Percentiles rank a stretch among this genome's conserved stretches.
Conservation (phyloP, 2,888 invertebrate species). For the Rotaria sp. region DNA sequence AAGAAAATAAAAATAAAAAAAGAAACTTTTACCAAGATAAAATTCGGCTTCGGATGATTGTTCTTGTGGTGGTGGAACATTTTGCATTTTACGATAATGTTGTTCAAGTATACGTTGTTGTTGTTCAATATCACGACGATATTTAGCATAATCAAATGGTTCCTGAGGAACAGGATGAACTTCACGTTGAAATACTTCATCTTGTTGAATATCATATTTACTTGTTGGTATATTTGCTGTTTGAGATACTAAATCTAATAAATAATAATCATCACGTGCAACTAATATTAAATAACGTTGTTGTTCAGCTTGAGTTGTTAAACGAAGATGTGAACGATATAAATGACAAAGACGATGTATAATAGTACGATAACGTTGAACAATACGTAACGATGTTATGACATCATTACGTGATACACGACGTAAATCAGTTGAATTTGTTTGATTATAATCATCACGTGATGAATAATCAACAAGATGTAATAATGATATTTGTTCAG, state of each 20-base stretch:
- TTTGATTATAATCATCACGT: slow-evolving; percentile 4
- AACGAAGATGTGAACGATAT: not conserved
- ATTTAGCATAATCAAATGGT: not conserved
- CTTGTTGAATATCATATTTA: not conserved
- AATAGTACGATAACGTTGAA: slow-evolving; percentile 1
- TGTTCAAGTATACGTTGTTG: slow-evolving; percentile 3
- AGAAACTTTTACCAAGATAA: not conserved
- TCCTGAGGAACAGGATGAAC: not conserved
- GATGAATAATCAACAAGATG: slow-evolving; percentile 8
- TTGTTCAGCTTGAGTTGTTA: not conserved
- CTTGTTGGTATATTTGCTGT: not conserved
- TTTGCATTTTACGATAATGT: not conserved
- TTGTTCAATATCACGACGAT: not conserved
- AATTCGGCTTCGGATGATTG: not conserved
- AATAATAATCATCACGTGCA: not conserved
- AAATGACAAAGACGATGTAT: not conserved
- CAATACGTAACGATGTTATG: not conserved
- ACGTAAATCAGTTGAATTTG: not conserved
- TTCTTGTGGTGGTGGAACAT: not conserved
- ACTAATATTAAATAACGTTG: slow-evolving; percentile 3
- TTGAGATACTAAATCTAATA: not conserved
- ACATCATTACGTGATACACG: not conserved
- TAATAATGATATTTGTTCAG: not conserved
- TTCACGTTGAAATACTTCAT: not conserved
- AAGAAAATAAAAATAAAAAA: not conserved